These are phyloP conservation scores for Spea hammondii DNA, from an alignment of 2,797 vertebrate genomes.

Conservation along the genomic window DNA sequence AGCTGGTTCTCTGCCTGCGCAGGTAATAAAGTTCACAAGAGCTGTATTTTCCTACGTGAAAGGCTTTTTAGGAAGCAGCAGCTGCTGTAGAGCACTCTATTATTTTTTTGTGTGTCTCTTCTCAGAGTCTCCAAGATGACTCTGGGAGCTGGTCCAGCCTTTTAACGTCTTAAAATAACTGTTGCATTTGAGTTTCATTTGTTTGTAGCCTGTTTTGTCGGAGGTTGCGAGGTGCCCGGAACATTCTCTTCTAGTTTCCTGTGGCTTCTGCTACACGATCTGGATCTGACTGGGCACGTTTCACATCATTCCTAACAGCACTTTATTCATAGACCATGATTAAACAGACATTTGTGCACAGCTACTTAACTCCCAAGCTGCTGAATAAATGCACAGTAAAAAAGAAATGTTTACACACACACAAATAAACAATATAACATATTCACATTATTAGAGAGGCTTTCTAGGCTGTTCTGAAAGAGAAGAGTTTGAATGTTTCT, in stretches of 20 bases:
- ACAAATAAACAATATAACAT: too few species aligned
- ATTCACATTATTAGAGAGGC: too few species aligned
- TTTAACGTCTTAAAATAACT: constrained; percentile 18
- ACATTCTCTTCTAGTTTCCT: constrained; percentile 11
- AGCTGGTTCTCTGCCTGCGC: neutral
- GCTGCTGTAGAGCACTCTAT: neutral
- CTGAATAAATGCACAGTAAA: neutral
- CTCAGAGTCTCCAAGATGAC: constrained; percentile 11
- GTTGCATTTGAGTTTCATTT: constrained; percentile 13
- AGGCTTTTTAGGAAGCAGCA: constrained; percentile 11
- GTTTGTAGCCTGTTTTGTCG: constrained; percentile 6
- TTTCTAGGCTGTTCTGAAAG: too few species aligned
- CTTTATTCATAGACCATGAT: constrained; percentile 16
- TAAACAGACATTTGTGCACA: neutral
- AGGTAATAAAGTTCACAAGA: constrained; percentile 9
- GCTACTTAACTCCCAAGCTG: neutral
- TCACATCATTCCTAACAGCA: neutral
- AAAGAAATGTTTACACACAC: too few species aligned
- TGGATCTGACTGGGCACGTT: constrained; percentile 16
- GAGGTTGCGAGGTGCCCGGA: constrained; percentile 4
- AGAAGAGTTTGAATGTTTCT: too few species aligned
- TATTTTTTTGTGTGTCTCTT: neutral
- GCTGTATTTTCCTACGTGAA: neutral
- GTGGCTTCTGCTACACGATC: constrained; percentile 20
- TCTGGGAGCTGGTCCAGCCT: constrained; percentile 12